These are phyloP conservation scores for Heliconius sara DNA, from an alignment of 2,888 invertebrate genomes.

Conservation along the genomic window DNA sequence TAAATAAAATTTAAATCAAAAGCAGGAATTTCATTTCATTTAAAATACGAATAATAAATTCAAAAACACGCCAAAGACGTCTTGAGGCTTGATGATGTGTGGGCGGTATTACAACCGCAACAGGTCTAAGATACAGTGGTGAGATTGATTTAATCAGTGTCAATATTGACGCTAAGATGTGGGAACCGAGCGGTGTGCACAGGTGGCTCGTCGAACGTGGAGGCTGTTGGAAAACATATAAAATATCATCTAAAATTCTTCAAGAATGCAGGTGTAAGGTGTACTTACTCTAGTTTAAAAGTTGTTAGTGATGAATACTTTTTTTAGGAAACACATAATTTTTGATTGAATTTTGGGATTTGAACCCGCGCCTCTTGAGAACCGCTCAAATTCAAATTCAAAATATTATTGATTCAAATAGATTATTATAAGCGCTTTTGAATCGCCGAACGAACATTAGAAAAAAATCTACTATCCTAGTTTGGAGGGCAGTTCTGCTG, in stretches of 20 bases:
- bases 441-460: too few relatives aligned
- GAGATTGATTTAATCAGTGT: constrained; percentile 78
- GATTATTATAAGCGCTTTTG: too few relatives aligned
- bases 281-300: not conserved
- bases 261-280: not conserved
- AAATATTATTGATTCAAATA: too few relatives aligned
- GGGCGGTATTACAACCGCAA: constrained; percentile 45
- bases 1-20: not conserved
- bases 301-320: not conserved
- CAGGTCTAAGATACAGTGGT: constrained; percentile 61
- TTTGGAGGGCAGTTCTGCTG: too few relatives aligned
- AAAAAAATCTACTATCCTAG: too few relatives aligned
- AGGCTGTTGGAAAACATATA: constrained; percentile 45
- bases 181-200: constrained; percentile 78
- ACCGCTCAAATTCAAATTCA: not conserved
- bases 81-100: constrained; percentile 33
- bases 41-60: not conserved
- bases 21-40: not conserved
- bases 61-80: not conserved
- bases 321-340: not conserved
- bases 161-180: constrained; percentile 76
- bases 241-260: constrained; percentile 8
- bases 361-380: too few relatives aligned
- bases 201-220: constrained; percentile 64
- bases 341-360: too few relatives aligned